Percentiles rank a stretch among this genome's conserved stretches.
Conservation (phyloP, 2,888 invertebrate genomes). For the Temnothorax ravouxi region DNA sequence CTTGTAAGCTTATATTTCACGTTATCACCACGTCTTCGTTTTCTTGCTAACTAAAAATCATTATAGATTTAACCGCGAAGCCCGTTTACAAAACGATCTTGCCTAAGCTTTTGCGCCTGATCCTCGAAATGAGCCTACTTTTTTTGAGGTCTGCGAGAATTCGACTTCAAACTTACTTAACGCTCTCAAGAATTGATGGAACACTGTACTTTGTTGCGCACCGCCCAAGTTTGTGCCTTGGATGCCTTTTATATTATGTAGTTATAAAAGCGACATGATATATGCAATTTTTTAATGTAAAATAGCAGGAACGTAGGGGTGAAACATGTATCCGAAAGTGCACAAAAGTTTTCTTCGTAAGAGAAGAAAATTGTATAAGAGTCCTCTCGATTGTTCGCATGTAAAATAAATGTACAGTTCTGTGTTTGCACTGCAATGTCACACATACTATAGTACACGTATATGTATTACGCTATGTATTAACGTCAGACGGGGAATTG, state of each 20-base stretch:
- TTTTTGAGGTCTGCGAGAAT: not conserved
- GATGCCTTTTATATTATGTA: conserved; percentile 66
- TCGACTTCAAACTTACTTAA: not conserved
- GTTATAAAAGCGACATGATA: conserved; percentile 33
- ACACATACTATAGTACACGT: not conserved
- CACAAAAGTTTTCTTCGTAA: conserved; percentile 12
- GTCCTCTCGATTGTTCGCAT: not conserved
- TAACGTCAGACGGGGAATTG: not conserved
- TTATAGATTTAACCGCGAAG: conserved; percentile 53
- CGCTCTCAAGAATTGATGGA: conserved; percentile 3
- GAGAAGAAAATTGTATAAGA: conserved; percentile 13
- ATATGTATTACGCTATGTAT: not conserved
- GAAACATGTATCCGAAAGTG: not conserved
- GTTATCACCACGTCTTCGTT: conserved; percentile 59
- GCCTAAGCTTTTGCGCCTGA: conserved; percentile 26
- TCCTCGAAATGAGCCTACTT: conserved; percentile 1
- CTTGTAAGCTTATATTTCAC: conserved; percentile 66
- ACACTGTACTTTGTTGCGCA: conserved; percentile 46
- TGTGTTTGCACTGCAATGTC: conserved; percentile 18
- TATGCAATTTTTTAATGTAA: conserved; percentile 20
- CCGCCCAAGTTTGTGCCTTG: conserved; percentile 73
- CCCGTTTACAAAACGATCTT: conserved; percentile 67
- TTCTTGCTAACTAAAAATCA: conserved; percentile 63
- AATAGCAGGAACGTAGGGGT: conserved; percentile 12
- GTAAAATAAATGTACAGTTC: conserved; percentile 48